Conservation (phyloP, 2,888 invertebrate species). For the Crepidodera aurea region DNA sequence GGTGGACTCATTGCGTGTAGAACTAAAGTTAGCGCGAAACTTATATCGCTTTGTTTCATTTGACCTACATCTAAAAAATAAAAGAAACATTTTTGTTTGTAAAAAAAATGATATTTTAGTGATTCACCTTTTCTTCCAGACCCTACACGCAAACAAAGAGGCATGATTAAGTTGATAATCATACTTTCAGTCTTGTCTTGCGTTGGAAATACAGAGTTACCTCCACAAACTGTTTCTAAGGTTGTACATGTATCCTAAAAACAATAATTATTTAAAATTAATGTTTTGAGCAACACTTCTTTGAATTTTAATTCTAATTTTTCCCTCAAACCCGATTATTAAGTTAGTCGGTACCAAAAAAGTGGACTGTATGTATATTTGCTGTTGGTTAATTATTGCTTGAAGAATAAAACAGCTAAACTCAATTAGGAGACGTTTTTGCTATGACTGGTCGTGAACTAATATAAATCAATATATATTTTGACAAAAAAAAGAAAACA, state of each 20-base stretch:
- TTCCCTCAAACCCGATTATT: no score
- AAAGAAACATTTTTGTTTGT: constrained; percentile 7
- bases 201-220: constrained; percentile 85
- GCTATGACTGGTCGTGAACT: no score
- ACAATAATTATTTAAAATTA: no score
- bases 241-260: constrained; percentile 78
- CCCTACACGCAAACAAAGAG: constrained; percentile 93
- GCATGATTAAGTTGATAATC: constrained; percentile 95
- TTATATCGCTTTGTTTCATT: constrained; percentile 88
- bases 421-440: no score
- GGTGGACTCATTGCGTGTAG: constrained; percentile 87
- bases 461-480: no score
- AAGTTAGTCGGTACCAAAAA: no score
- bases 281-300: no score
- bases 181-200: constrained; percentile 95
- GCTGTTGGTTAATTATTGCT: no score
- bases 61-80: constrained; percentile 80
- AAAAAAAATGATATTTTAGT: constrained; percentile 5
- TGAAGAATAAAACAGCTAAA: no score
- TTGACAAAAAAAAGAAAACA: no score
- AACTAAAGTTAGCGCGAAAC: constrained; percentile 88
- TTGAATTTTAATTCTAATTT: no score
- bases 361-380: no score
- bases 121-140: constrained; percentile 88
- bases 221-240: constrained; percentile 94